A percentile compares a stretch with the other conserved stretches of the same genome.
Evolutionary conservation across 2,888 invertebrate genomes (phyloP).

Genomic region (Drosophila ezoana): DNA sequence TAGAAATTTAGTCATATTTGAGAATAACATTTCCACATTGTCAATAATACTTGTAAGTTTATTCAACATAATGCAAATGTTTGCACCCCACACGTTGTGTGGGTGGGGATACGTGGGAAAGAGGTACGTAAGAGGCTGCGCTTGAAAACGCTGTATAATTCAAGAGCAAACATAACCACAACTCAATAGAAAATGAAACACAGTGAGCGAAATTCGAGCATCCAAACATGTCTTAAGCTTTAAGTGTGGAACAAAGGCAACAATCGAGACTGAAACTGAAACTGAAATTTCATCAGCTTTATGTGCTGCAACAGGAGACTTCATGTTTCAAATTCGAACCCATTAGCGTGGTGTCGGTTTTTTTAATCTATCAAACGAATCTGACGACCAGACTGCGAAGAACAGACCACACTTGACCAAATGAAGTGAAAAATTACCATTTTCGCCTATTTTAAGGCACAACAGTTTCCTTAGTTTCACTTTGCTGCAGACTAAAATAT

Average conservation of each 20-base stretch:
- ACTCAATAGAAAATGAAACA: conserved; percentile 35
- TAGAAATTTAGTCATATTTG: conserved; percentile 35
- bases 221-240: conserved; percentile 7
- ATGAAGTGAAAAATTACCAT: too few relatives aligned
- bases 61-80: conserved; percentile 68
- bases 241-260: conserved; percentile 4
- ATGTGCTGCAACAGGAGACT: neutral
- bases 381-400: neutral
- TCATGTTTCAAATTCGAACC: neutral
- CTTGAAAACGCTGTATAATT: conserved; percentile 60
- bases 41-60: conserved; percentile 53
- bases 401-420: neutral
- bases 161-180: conserved; percentile 60
- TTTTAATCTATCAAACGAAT: neutral
- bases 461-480: too few relatives aligned
- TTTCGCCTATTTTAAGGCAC: too few relatives aligned
- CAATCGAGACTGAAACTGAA: neutral
- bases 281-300: conserved; percentile 5
- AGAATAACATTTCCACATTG: conserved; percentile 59
- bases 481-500: too few relatives aligned
- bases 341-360: conserved; percentile 4
- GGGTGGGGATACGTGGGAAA: neutral
- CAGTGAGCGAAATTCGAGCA: conserved; percentile 34
- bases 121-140: conserved; percentile 1
- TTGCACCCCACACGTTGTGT: conserved; percentile 27